phyloP scores from a whole-genome alignment of 64 coral and sea anemone species.

The Anthopleura sola region DNA sequence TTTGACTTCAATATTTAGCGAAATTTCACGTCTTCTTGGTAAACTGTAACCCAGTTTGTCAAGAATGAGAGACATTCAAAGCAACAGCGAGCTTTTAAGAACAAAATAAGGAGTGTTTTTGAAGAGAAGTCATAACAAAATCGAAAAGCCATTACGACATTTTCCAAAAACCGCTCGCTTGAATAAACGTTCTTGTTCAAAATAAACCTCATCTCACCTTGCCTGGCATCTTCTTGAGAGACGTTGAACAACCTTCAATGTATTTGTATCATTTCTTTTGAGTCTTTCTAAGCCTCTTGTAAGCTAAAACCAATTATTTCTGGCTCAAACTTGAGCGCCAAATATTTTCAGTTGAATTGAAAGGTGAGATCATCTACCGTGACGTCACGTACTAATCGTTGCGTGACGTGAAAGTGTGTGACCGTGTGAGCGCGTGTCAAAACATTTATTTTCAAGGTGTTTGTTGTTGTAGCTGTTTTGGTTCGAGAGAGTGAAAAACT shows the following conservation, averaged over 20 bases:
- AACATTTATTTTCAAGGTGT: not conserved
- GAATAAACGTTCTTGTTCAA: not conserved
- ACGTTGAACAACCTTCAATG: not conserved
- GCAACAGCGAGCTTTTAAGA: not conserved
- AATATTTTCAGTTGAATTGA: not conserved
- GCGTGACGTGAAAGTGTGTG: slow-evolving; percentile 8
- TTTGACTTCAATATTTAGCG: not conserved
- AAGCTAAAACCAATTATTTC: not conserved
- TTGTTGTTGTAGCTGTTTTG: not conserved
- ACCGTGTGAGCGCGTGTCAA: slow-evolving; percentile 9
- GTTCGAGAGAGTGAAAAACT: not conserved
- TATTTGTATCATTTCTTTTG: not conserved
- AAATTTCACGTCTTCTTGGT: not conserved
- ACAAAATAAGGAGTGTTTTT: slow-evolving; percentile 10
- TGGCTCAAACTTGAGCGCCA: not conserved
- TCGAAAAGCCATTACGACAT: slow-evolving; percentile 17
- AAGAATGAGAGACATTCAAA: not conserved
- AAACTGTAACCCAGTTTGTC: not conserved
- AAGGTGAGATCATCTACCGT: slow-evolving; percentile 14
- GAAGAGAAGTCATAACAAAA: slow-evolving; percentile 12
- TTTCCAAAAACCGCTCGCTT: slow-evolving; percentile 17
- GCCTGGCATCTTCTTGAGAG: not conserved
- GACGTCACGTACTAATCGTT: slow-evolving; percentile 17
- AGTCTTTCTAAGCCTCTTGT: not conserved
- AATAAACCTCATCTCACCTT: not conserved